Evolutionary conservation across 37 sponge, comb jelly and placozoan species (phyloP).

Genomic region (Tethya wilhelma): DNA sequence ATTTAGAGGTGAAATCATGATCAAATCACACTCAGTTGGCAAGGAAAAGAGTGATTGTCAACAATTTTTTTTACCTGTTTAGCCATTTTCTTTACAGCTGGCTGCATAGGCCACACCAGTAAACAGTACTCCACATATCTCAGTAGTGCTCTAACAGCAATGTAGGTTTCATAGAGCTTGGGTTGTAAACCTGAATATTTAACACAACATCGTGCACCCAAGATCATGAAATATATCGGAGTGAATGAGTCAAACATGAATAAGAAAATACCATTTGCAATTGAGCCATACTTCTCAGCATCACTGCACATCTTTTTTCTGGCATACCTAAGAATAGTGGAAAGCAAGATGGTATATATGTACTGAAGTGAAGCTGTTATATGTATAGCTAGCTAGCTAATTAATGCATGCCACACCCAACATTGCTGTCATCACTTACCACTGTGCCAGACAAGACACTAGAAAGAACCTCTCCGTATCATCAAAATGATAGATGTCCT

Average conservation of each 20-base stretch:
- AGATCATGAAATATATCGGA: background rate
- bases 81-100: background rate
- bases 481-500: constrained; percentile 79
- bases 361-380: background rate
- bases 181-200: constrained; percentile 37
- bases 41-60: too few species aligned
- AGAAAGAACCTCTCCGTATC: constrained; percentile 72
- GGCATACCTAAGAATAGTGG: constrained; percentile 48
- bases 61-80: constrained; percentile 20
- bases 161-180: constrained; percentile 43
- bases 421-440: constrained; percentile 60
- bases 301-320: constrained; percentile 18
- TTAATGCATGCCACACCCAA: background rate
- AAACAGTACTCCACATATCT: constrained; percentile 64
- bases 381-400: background rate
- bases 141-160: constrained; percentile 47
- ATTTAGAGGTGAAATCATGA: background rate
- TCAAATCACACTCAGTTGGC: too few species aligned
- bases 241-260: background rate
- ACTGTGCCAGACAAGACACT: constrained; percentile 64
- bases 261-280: constrained; percentile 24
- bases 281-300: constrained; percentile 29
- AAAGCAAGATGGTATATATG: background rate
- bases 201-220: background rate
- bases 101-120: background rate